Conservation (phyloP, 2,888 invertebrate genomes). For the Oligia fasciuncula region DNA sequence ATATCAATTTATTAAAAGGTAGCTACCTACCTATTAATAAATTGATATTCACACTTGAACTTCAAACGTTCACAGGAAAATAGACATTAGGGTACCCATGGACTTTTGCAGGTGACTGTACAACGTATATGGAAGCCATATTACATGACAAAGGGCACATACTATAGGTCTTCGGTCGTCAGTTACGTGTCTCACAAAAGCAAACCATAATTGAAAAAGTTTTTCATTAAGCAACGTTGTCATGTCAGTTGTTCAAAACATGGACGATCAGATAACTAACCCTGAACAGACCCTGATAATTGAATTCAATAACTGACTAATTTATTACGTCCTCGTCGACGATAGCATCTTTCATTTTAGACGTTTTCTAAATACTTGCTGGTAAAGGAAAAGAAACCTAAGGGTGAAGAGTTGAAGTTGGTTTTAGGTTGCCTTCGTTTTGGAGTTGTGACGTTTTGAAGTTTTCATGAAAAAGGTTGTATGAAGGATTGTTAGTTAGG, state of each 20-base stretch:
- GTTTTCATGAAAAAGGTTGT: conserved; percentile 15
- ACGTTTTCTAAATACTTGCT: conserved; percentile 31
- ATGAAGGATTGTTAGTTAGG: conserved; percentile 23
- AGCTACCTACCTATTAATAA: too few relatives aligned
- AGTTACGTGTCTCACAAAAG: conserved; percentile 16
- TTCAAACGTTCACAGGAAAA: too few relatives aligned
- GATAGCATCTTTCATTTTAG: conserved; percentile 76
- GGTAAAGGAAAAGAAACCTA: conserved; percentile 48
- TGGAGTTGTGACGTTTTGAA: conserved; percentile 8
- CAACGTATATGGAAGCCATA: too few relatives aligned
- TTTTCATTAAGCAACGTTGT: conserved; percentile 58
- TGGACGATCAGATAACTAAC: conserved; percentile 60
- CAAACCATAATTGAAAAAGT: conserved; percentile 55
- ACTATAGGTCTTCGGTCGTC: neutral
- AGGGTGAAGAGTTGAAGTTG: neutral
- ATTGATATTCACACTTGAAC: too few relatives aligned
- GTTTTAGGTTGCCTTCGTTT: neutral
- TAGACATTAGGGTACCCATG: too few relatives aligned
- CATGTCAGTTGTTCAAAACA: conserved; percentile 60
- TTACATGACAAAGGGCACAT: neutral
- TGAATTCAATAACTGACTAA: conserved; percentile 80
- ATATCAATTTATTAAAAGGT: too few relatives aligned
- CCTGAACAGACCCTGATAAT: conserved; percentile 73
- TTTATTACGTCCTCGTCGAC: conserved; percentile 77
- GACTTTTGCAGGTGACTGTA: too few relatives aligned